phyloP scores from a whole-genome alignment of 2,797 vertebrate species.

The Crypturellus tataupa region DNA sequence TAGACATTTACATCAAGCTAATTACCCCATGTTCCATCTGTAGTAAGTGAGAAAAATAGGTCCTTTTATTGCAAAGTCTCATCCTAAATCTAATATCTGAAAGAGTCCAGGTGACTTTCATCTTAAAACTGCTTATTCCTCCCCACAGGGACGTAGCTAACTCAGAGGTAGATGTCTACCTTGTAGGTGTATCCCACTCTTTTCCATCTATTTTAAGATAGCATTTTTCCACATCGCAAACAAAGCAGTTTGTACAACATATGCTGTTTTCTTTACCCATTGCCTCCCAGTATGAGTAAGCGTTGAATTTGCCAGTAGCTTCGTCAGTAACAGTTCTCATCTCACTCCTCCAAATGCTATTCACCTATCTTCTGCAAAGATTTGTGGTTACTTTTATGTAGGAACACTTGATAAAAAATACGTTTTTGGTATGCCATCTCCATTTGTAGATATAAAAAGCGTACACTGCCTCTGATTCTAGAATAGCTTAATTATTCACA shows the following conservation, averaged over 20 bases:
- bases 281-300: rapidly evolving
- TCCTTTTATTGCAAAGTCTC: not conserved
- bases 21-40: not conserved
- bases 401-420: not conserved
- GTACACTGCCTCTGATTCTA: not conserved
- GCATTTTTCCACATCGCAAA: not conserved
- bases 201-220: not conserved
- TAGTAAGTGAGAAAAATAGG: not conserved
- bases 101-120: not conserved
- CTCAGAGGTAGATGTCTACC: not conserved
- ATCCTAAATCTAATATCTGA: not conserved
- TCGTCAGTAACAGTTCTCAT: not conserved
- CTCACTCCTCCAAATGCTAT: not conserved
- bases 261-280: not conserved
- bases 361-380: not conserved
- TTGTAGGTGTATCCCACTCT: rapidly evolving
- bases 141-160: not conserved
- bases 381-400: not conserved
- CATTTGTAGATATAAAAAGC: not conserved
- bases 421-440: not conserved
- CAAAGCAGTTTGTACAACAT: not conserved
- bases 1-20: not conserved
- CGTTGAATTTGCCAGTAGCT: not conserved
- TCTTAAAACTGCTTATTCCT: not conserved
- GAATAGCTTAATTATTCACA: not conserved